Conservation (phyloP, 2,888 invertebrate species). For the Leptarthrus brevirostris region DNA sequence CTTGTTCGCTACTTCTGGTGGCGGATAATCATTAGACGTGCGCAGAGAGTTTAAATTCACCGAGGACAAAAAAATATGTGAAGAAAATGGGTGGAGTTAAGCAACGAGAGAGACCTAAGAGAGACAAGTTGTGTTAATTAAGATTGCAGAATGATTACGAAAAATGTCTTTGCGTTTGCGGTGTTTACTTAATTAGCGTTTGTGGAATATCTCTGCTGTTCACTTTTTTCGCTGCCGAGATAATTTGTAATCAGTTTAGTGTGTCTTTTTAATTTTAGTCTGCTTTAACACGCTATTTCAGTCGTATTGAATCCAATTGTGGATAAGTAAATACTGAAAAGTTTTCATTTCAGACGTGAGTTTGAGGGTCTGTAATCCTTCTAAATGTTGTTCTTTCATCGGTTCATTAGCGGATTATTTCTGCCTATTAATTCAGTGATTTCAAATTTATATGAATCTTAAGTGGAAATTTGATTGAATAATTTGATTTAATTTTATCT, state of each 20-base stretch:
- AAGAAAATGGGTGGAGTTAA: conserved; percentile 47
- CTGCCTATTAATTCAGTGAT: no score
- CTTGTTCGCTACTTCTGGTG: conserved; percentile 2
- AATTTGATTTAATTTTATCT: no score
- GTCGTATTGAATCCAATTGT: no score
- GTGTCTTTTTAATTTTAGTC: conserved; percentile 8
- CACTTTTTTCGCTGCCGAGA: conserved; percentile 31
- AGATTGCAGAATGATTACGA: conserved; percentile 50
- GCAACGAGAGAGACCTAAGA: conserved; percentile 14
- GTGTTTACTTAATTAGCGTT: conserved; percentile 49
- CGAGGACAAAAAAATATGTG: conserved; percentile 8
- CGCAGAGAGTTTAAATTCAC: conserved; percentile 9
- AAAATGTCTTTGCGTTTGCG: conserved; percentile 44
- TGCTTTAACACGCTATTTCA: not conserved
- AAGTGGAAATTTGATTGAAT: no score
- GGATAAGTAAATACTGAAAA: no score
- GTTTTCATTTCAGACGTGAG: no score
- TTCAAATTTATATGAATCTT: no score
- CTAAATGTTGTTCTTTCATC: no score
- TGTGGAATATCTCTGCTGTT: conserved; percentile 43
- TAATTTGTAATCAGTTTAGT: conserved; percentile 48
- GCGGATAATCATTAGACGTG: conserved; percentile 38
- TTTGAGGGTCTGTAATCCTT: no score
- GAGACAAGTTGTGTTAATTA: conserved; percentile 49
- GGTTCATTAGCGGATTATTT: no score